Conservation (phyloP, 2,113 vertebrate species). For the Siniperca chuatsi region DNA sequence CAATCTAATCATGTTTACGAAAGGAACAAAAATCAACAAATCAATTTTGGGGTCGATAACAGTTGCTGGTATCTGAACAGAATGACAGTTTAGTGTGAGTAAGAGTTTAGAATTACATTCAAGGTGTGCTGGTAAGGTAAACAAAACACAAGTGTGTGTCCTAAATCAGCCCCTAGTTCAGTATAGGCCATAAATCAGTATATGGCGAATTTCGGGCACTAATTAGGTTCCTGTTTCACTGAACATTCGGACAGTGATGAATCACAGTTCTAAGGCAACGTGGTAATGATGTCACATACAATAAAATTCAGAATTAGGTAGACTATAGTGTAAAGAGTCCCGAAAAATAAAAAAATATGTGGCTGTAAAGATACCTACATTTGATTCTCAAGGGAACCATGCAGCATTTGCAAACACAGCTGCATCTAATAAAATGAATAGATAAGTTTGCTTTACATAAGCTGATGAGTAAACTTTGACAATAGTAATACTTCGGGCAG, state of each 20-base stretch:
- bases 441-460: conserved; percentile 28
- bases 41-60: not conserved
- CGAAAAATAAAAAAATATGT: not conserved
- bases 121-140: not conserved
- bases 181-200: conserved; percentile 44
- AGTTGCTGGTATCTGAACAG: not conserved
- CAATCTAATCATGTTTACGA: not conserved
- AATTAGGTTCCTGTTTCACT: conserved; percentile 60
- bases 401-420: conserved; percentile 16
- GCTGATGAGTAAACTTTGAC: conserved; percentile 48
- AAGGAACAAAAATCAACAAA: not conserved
- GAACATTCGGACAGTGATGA: conserved; percentile 41
- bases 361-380: conserved; percentile 14
- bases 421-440: conserved; percentile 20
- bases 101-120: not conserved
- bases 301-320: not conserved
- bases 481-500: conserved; percentile 16
- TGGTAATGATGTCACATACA: conserved; percentile 29
- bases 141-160: conserved; percentile 2
- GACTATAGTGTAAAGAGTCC: not conserved
- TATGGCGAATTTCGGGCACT: conserved; percentile 34
- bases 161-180: conserved; percentile 33
- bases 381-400: not conserved
- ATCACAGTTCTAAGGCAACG: conserved; percentile 18
- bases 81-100: not conserved